Conservation (phyloP, 2,797 vertebrate genomes). For the Scyliorhinus canicula region DNA sequence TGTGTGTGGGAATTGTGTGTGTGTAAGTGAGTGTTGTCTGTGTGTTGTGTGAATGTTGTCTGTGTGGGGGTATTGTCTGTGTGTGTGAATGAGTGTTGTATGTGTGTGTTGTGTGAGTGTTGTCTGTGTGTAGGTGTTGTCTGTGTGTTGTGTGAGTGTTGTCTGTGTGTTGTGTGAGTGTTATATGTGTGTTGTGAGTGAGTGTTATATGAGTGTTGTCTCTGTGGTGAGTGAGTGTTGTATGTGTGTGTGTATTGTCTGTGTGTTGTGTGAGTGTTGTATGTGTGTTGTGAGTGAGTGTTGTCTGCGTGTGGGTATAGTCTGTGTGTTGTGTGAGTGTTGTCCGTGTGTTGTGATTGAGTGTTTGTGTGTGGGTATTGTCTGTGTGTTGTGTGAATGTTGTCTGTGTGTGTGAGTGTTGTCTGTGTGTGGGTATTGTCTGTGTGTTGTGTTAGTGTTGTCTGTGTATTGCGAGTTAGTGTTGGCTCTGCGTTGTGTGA, state of each 20-base stretch:
- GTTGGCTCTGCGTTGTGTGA: background rate
- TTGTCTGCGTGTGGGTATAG: background rate
- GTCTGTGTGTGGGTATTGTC: background rate
- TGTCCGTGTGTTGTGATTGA: background rate
- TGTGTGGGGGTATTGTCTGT: background rate
- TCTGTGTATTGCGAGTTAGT: background rate
- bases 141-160: background rate
- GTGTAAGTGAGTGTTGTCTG: background rate
- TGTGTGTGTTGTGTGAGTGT: too few relatives aligned
- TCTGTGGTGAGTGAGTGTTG: background rate
- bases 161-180: background rate
- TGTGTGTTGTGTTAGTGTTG: background rate
- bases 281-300: background rate
- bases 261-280: background rate
- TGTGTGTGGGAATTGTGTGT: background rate
- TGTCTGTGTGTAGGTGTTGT: background rate
- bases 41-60: background rate
- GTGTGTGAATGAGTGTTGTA: too few relatives aligned
- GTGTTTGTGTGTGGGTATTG: background rate
- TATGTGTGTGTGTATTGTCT: background rate
- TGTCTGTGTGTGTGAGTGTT: background rate
- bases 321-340: too few relatives aligned
- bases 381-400: background rate
- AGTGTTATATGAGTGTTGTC: background rate
- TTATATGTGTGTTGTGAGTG: background rate